These are phyloP conservation scores for Pomacea canaliculata DNA, from an alignment of 2,888 invertebrate species.

Conservation along the genomic window DNA sequence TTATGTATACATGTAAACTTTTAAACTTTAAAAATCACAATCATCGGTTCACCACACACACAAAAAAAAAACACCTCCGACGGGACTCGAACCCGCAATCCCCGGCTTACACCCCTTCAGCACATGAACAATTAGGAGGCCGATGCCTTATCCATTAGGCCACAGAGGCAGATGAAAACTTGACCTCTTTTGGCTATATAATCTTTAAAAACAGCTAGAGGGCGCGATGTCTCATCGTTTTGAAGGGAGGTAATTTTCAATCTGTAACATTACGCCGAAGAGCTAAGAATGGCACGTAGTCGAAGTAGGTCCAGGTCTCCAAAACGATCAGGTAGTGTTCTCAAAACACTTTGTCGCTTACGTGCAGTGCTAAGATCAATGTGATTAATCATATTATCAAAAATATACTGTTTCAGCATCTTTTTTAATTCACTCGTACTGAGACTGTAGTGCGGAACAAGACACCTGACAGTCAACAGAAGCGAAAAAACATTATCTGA, in stretches of 20 bases:
- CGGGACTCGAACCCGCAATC: conserved; percentile 68
- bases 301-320: conserved; percentile 46
- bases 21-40: no score
- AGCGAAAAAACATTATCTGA: no score
- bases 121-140: conserved; percentile 54
- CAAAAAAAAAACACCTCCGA: conserved; percentile 54
- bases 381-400: neutral
- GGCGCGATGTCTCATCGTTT: no score
- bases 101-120: conserved; percentile 51
- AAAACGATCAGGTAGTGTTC: conserved; percentile 34
- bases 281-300: conserved; percentile 43
- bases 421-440: no score
- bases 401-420: no score
- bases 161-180: conserved; percentile 63
- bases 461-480: no score
- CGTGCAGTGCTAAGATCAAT: neutral
- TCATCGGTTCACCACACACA: neutral
- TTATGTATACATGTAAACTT: no score
- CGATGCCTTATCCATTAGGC: conserved; percentile 67
- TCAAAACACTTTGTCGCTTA: neutral
- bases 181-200: neutral
- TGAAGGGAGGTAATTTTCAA: no score
- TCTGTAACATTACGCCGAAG: no score
- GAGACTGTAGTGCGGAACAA: no score
- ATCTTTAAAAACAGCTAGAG: neutral